Base-by-base conservation (phyloP, 2,888 invertebrate genomes). In the Rugalucina vietnamica region DNA sequence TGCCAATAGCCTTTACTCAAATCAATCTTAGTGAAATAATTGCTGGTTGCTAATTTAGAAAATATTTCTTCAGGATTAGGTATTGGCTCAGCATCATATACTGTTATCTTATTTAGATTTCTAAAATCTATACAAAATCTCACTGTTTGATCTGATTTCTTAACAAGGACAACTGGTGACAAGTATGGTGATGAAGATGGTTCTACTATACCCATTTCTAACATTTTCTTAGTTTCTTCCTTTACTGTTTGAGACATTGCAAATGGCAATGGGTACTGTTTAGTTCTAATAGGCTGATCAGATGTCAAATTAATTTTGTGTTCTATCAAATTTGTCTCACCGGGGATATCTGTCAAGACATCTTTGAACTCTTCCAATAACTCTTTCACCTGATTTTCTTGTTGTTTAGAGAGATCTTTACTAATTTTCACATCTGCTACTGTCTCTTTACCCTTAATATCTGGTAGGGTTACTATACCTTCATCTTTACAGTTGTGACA, bases 31-130 rank as follows among this genome's bases (percentile, higher is more conserved):
- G 81, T 71, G 60, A 90, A 79, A 79, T 81, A 90, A 60, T 80
- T 87, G 36, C 73, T 60, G 5, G 65, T 50, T 3, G 82, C 39
- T 0, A 89, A 29, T 24, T 87, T 80, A 1, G 79, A 74, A 86
- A 90, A 89, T 5, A 91, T 86, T 32, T 84, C 82, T 12, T 90
- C 90, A 12, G 76, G 36, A 49, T 87, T 83, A 8, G 81, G 82
- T 65, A 91, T 86, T 8, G 90, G 89, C 73, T 91, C 91, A 10
- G 84, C 77, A 73, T 89, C 89, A 83, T 88, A 90, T 1, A 83
- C 74, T 1, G 88, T 87, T 0, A 86, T 43, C 18, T 71, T 72
- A 69, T 91, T 91, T 1, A 89, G 29, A 27, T 36, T 70, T 29
- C 90, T 54, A 43, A 84, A 87, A 77, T 91, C 89, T 50, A 89